Conservation (phyloP, 2,113 vertebrate genomes). For the Neotragus pygmaeus region DNA sequence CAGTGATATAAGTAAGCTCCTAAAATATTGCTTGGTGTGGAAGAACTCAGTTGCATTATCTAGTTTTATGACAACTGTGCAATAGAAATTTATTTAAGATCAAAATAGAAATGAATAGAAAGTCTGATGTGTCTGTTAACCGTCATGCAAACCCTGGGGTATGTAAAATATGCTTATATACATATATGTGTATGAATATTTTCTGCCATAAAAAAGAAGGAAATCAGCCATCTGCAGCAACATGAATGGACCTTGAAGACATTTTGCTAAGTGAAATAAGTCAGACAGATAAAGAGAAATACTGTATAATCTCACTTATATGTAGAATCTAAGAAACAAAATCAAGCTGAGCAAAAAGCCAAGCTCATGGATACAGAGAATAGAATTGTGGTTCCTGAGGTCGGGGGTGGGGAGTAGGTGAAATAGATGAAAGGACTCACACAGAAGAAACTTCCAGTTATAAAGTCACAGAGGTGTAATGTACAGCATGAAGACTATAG, state of each 20-base stretch:
- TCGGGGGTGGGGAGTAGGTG: background rate
- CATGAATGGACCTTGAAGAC: background rate
- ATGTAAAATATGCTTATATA: background rate
- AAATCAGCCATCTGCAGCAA: background rate
- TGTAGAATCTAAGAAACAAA: background rate
- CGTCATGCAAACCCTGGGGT: background rate
- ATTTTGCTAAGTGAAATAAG: background rate
- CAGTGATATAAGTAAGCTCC: background rate
- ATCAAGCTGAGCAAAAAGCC: background rate
- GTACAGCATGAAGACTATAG: background rate
- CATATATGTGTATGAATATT: background rate
- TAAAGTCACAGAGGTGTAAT: background rate
- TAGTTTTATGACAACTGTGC: background rate
- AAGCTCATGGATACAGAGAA: background rate
- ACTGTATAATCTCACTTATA: background rate
- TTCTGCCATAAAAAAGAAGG: background rate
- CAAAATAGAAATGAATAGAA: background rate
- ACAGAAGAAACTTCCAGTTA: background rate
- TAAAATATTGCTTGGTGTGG: background rate
- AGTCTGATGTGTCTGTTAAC: background rate
- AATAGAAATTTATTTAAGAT: background rate
- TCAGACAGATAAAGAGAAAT: background rate
- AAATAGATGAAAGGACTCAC: background rate
- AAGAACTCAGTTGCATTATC: background rate
- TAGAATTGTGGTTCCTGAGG: background rate